Base-by-base conservation (phyloP, 2,888 invertebrate species). In the Loripinus fragilis region DNA sequence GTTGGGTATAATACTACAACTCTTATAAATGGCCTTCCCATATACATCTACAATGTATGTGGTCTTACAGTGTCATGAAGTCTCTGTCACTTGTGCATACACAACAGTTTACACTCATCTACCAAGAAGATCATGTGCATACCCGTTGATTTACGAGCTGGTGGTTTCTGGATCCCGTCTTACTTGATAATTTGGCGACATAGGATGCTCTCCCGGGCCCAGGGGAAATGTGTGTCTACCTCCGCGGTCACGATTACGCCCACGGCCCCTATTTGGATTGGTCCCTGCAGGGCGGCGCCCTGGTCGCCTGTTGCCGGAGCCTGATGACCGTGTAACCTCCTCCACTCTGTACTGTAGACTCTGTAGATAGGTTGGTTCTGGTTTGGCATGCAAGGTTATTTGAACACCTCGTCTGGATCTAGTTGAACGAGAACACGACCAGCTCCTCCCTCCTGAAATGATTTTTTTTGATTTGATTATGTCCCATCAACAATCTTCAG, bases 141-240 rank as follows among this genome's bases (percentile, higher is more conserved):
- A n/a, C n/a, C n/a, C n/a, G n/a, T n/a, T n/a, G n/a, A n/a, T n/a
- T n/a, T n/a, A n/a, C n/a, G n/a, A n/a, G n/a, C n/a, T n/a, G n/a
- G n/a, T n/a, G n/a, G n/a, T n/a, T 52, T 52, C 52, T 52, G 52
- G 52, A 23, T 52, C 52, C 15, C 25, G 52, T 52, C 28, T 28
- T 28, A 12, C 7, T 38, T 25, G 1, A 60, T 25, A 30, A n/a
- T n/a, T n/a, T n/a, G n/a, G n/a, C 12, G 17, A 20, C 20, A 20
- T n/a, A 10, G 48, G 48, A 20, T 48, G 3, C 3, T n/a, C 20
- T 5, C n/a, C n/a, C 10, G 48, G 48, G 48, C 48, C 48, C 20
- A 48, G 48, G 3, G 48, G 48, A 48, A 48, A 48, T 5, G 48
- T 48, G 20, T 48, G 17, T n/a, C n/a, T 48, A 20, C 48, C 48